Conservation (phyloP, 2,113 vertebrate species). For the Hemichromis elongatus region DNA sequence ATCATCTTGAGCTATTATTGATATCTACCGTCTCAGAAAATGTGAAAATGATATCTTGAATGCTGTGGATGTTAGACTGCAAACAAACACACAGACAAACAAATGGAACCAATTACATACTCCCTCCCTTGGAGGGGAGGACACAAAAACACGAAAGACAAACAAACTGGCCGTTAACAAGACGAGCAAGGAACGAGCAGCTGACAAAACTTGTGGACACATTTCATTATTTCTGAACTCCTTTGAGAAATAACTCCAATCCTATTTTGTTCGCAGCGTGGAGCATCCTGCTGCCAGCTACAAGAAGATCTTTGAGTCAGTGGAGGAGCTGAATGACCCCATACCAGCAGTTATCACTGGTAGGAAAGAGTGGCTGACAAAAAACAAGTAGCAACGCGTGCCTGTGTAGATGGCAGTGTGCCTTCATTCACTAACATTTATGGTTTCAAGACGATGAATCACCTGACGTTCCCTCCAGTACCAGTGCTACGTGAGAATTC, state of each 20-base stretch:
- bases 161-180: not conserved
- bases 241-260: not conserved
- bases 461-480: not conserved
- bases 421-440: not conserved
- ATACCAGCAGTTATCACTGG: conserved; percentile 82
- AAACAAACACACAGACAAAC: not conserved
- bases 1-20: not conserved
- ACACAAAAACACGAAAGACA: not conserved
- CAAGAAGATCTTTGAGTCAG: conserved; percentile 93
- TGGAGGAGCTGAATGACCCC: conserved; percentile 87
- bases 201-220: not conserved
- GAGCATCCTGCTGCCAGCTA: conserved; percentile 93
- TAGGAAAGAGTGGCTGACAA: not conserved
- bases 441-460: not conserved
- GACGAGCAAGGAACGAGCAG: not conserved
- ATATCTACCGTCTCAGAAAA: accelerated
- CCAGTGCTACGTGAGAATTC: accelerated
- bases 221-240: not conserved
- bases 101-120: not conserved
- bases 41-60: not conserved
- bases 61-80: not conserved
- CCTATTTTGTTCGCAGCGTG: conserved; percentile 67
- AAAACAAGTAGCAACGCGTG: not conserved
- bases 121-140: not conserved
- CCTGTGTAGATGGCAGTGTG: not conserved